Base-by-base conservation (phyloP, 1,140 invertebrate genomes). In the Chlorops oryzae region DNA sequence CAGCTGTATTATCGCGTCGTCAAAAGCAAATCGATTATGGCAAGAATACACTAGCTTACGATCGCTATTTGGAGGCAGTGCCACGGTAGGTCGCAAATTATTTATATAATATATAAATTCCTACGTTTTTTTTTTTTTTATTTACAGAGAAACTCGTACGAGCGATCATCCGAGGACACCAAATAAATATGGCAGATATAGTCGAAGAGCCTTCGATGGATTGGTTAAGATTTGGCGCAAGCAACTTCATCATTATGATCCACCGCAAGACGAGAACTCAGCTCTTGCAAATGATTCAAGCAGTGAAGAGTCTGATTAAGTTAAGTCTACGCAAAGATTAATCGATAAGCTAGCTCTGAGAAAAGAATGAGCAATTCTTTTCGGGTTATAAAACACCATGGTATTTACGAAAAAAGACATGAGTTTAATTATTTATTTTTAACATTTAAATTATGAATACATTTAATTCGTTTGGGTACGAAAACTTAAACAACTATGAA, bases 11-110 rank as follows among this genome's bases (percentile, higher is more conserved):
- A 50, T 70, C 79, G 25, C 79, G 92, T 51, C 79, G 92, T 47
- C 89, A 94, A 64, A 96, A 95, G 73, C 89, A 94, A 73, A 92
- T 96, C 68, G 90, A 95, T 69, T 95, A 91, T 77, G 93, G 93
- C 18, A 96, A 95, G 77, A 94, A 93, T 65, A 96, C 92, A 10
- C 72, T 85, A 52, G 90, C 88, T 32, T 96, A 96, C 73, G 81
- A 88, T 45, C 82, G 82, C 71, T 96, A 94, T 58, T 64, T 78
- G 2, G 74, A 80, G 60, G 55, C 76, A 53, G 77, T 95, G 34
- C 87, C 88, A 44, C 85, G 80, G 87, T 89, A 80, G 77, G 77
- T 21, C 44, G 24, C 22, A 46, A 18, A 38, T 48, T 25, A 44
- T 39, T 15, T 38, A 34, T 44, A 25, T 41, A n/a, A 9, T 38